These are phyloP conservation scores for Poicephalus gulielmi DNA, from an alignment of 2,113 vertebrate species.

Conservation along the genomic window DNA sequence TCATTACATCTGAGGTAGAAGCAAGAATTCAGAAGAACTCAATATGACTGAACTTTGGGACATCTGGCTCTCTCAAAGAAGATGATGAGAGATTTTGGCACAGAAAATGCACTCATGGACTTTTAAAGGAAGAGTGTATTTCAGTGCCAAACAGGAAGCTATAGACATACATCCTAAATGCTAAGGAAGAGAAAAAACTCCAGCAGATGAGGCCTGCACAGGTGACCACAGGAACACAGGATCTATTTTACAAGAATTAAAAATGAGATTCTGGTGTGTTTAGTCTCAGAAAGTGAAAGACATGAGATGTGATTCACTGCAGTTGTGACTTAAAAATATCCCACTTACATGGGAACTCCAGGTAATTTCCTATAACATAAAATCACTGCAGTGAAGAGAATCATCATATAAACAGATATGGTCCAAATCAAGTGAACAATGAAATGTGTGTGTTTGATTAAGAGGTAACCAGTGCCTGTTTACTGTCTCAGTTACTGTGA, in stretches of 20 bases:
- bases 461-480: not conserved
- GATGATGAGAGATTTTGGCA: not conserved
- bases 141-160: not conserved
- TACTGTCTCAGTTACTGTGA: not conserved
- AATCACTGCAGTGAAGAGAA: not conserved
- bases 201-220: not conserved
- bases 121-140: not conserved
- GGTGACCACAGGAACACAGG: not conserved
- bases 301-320: not conserved
- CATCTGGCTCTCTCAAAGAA: not conserved
- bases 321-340: not conserved
- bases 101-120: not conserved
- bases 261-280: not conserved
- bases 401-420: not conserved
- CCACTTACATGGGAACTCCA: not conserved
- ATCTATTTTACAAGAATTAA: not conserved
- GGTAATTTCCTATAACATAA: not conserved
- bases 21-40: constrained; percentile 5
- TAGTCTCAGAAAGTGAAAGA: not conserved
- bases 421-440: not conserved
- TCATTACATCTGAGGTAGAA: not conserved
- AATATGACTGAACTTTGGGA: not conserved
- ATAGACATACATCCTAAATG: not conserved
- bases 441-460: not conserved
- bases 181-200: not conserved